These are phyloP conservation scores for Xestia xanthographa DNA, from an alignment of 2,888 invertebrate species.

Conservation along the genomic window DNA sequence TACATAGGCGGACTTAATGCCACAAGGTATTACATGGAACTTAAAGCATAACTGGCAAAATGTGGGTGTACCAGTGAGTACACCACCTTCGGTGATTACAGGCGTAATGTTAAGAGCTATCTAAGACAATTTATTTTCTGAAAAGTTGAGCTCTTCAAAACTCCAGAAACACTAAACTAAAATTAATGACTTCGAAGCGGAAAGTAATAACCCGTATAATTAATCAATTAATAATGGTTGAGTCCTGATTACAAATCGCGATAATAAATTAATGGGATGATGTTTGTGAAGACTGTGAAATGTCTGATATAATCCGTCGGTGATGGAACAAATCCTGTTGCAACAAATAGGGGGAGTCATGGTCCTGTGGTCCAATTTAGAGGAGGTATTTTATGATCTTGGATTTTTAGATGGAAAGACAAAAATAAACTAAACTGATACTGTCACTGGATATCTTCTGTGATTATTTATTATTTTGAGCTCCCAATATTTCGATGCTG, in stretches of 20 bases:
- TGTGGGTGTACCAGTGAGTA: no score
- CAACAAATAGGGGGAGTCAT: constrained; percentile 56
- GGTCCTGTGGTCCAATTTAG: constrained; percentile 56
- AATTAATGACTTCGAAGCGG: constrained; percentile 19
- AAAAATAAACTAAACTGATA: no score
- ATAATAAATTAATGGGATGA: constrained; percentile 58
- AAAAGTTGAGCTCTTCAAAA: background rate
- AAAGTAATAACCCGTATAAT: constrained; percentile 49
- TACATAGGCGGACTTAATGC: no score
- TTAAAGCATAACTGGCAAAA: no score
- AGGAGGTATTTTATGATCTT: constrained; percentile 9
- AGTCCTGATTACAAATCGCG: constrained; percentile 58
- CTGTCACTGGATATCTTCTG: no score
- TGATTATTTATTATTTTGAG: no score
- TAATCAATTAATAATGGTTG: constrained; percentile 56
- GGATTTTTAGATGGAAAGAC: background rate
- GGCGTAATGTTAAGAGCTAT: background rate
- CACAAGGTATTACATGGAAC: no score
- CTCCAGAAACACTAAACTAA: constrained; percentile 3
- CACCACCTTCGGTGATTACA: background rate
- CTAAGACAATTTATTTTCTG: background rate
- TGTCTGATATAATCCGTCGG: constrained; percentile 49
- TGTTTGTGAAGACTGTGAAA: constrained; percentile 54
- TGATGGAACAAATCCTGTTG: constrained; percentile 52
- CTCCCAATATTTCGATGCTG: no score